Percentiles rank a stretch among this genome's conserved stretches.
phyloP scores from a whole-genome alignment of 2,888 invertebrate species.

The Sclerodermus sp. region DNA sequence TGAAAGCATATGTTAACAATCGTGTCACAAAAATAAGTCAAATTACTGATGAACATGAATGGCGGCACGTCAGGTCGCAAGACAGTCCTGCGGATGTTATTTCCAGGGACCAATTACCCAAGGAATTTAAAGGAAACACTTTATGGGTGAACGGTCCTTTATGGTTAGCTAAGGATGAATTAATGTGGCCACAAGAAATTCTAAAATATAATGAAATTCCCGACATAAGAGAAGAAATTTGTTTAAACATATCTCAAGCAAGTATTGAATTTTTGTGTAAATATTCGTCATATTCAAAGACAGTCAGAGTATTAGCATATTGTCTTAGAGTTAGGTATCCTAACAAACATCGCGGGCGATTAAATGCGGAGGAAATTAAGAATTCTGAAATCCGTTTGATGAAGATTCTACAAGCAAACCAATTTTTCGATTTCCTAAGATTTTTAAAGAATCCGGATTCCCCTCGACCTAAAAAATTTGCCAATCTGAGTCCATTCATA shows the following conservation, averaged over 20 bases:
- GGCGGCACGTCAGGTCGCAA: constrained; percentile 5
- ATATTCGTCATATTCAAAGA: background rate
- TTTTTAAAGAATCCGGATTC: background rate
- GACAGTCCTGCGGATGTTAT: constrained; percentile 11
- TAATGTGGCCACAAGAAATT: background rate
- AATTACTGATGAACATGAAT: background rate
- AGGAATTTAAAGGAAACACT: constrained; percentile 4
- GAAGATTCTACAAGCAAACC: background rate
- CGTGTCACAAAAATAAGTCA: background rate
- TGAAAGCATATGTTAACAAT: background rate
- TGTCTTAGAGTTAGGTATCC: background rate
- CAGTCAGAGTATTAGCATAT: background rate
- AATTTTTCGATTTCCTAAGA: background rate
- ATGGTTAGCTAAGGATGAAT: constrained; percentile 1
- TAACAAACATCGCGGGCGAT: background rate
- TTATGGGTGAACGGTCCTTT: constrained; percentile 7
- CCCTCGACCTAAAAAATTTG: background rate
- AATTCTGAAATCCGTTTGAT: background rate
- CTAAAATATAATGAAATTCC: background rate
- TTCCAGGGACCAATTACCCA: constrained; percentile 7
- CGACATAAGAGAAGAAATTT: background rate
- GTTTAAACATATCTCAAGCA: background rate
- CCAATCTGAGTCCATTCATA: constrained; percentile 9
- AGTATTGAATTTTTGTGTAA: background rate
- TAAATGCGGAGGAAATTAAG: background rate